phyloP scores from a whole-genome alignment of 1,140 invertebrate species.

The Zaprionus ornatus region DNA sequence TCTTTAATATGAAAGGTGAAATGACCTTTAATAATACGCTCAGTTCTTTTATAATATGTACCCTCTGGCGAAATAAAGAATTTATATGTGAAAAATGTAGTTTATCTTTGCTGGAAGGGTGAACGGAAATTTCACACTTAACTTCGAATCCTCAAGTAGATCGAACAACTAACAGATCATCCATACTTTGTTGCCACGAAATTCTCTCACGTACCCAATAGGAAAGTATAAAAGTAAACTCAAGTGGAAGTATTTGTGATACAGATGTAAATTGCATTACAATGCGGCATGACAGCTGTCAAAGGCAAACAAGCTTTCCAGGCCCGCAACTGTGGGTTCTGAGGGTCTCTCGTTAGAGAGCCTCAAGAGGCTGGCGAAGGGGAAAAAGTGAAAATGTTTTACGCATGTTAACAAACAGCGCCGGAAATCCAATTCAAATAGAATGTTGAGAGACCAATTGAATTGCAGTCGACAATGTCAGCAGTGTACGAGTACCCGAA shows the following conservation, averaged over 20 bases:
- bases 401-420: slow-evolving; percentile 50
- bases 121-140: background rate
- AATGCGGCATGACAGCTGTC: slow-evolving; percentile 70
- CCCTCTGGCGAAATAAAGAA: background rate
- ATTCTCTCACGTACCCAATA: slow-evolving; percentile 62
- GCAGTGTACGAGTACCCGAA: slow-evolving; percentile 14
- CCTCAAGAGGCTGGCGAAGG: slow-evolving; percentile 37
- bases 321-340: slow-evolving; percentile 48
- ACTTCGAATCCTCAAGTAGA: background rate
- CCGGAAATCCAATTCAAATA: slow-evolving; percentile 71
- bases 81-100: background rate
- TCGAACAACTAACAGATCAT: background rate
- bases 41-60: background rate
- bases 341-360: slow-evolving; percentile 30
- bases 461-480: slow-evolving; percentile 45
- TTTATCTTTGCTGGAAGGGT: background rate
- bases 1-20: background rate
- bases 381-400: slow-evolving; percentile 74
- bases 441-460: slow-evolving; percentile 64
- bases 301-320: slow-evolving; percentile 46
- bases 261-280: slow-evolving; percentile 69
- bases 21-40: background rate
- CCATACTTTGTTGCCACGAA: background rate
- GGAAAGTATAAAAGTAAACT: slow-evolving; percentile 18
- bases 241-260: slow-evolving; percentile 34